Conservation (phyloP, 2,797 vertebrate species). For the Lutjanus argentimaculatus region DNA sequence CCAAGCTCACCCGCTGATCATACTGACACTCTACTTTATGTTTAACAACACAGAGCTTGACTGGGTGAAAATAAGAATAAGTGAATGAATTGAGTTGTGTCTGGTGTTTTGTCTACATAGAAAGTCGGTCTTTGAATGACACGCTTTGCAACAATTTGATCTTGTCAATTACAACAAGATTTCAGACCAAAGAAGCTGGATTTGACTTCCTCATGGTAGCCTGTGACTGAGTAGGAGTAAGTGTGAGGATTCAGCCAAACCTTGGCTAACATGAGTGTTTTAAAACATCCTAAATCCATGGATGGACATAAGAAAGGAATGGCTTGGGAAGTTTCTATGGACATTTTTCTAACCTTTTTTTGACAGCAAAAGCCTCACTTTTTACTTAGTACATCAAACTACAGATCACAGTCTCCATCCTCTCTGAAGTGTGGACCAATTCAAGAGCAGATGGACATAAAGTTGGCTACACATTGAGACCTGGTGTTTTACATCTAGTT, state of each 20-base stretch:
- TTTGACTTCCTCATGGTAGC: neutral
- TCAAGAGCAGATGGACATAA: neutral
- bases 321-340: neutral
- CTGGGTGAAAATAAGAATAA: neutral
- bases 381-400: neutral
- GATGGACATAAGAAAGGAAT: neutral
- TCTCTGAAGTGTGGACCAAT: neutral
- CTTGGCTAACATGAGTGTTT: neutral
- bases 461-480: constrained; percentile 39
- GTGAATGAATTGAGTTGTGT: neutral
- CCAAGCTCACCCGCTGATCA: neutral
- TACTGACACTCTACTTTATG: neutral
- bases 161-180: neutral
- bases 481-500: constrained; percentile 14
- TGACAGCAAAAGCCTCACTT: neutral
- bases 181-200: neutral
- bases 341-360: neutral
- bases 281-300: no score
- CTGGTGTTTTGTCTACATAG: neutral
- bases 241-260: neutral
- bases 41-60: neutral
- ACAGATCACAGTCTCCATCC: neutral
- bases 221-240: neutral
- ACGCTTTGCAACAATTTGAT: neutral
- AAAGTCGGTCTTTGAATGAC: neutral